Evolutionary conservation across 2,797 vertebrate genomes (phyloP), one percentile per base, ranked within the genome.

Genomic region (Coregonus suidteri): DNA sequence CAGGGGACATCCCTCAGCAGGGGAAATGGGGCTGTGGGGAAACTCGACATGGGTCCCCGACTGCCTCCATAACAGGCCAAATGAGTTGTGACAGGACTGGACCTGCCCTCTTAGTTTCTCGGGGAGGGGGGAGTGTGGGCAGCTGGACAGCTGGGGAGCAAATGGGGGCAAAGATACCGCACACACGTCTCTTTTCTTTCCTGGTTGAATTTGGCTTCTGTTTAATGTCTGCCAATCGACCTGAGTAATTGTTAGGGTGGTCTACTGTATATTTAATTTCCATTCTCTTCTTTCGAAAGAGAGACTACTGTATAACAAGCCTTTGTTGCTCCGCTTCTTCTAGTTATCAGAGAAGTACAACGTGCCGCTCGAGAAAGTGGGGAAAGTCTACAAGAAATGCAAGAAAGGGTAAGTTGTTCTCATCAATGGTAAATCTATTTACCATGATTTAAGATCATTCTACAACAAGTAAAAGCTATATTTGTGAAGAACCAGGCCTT

Each of bases 351-450:
- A 99, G 84, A 99, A 99, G 85, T 99, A 99, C 1, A 96, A 97
- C 0, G 91, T 99, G 70, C 96, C 98, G 76, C 92, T 95, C 75
- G 97, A 98, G 11, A 99, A 98, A 90, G 94, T 99, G 78, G 97
- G 95, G 83, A 99, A 99, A 79, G 96, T 99, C 89, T 99, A 98
- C 89, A 99, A 99, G 91, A 99, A 99, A 88, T 99, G 98, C 94
- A 99, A 99, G 92, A 99, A 99, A 93, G 98, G 98, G 98, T 99
- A 87, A 96, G 97, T 92, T 14, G 56, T n/a, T 47, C 41, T 47
- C 9, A 47, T 47, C 41, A 47, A 47, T 11, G 41, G 41, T 47
- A 47, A 47, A 47, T 47, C 41, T 47, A 47, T 13, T 11, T 47
- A 47, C 41, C 41, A 47, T 13, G 41, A 47, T 47, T 47, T 47